Conservation (phyloP, 2,113 vertebrate genomes). For the Anhinga anhinga region DNA sequence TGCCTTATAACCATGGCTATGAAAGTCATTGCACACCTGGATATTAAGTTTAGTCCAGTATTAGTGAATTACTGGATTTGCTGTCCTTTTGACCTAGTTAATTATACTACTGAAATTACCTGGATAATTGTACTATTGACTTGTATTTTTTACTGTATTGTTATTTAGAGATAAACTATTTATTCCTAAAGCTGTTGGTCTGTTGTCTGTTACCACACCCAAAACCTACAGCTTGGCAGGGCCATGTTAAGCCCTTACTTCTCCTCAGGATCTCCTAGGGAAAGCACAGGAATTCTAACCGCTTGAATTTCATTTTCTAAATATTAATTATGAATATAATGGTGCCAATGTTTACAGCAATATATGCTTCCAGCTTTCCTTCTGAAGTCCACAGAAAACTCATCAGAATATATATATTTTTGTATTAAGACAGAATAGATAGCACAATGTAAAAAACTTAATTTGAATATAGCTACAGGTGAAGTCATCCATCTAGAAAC, state of each 20-base stretch:
- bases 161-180: neutral
- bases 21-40: neutral
- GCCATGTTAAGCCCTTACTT: neutral
- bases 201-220: neutral
- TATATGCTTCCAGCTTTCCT: neutral
- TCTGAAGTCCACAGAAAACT: neutral
- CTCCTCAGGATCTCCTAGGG: neutral
- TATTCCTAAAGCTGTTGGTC: neutral
- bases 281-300: neutral
- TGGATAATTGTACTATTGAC: neutral
- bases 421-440: neutral
- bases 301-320: neutral
- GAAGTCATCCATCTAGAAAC: neutral
- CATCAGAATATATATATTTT: neutral
- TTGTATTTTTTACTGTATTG: neutral
- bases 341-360: neutral
- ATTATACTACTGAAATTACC: neutral
- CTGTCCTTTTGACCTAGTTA: neutral
- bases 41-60: neutral
- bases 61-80: neutral
- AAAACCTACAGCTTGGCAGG: neutral
- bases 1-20: accelerated
- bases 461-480: neutral
- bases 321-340: neutral
- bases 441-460: neutral